These are phyloP conservation scores for Cnemophilus loriae DNA, from an alignment of 2,113 vertebrate species.

Conservation along the genomic window DNA sequence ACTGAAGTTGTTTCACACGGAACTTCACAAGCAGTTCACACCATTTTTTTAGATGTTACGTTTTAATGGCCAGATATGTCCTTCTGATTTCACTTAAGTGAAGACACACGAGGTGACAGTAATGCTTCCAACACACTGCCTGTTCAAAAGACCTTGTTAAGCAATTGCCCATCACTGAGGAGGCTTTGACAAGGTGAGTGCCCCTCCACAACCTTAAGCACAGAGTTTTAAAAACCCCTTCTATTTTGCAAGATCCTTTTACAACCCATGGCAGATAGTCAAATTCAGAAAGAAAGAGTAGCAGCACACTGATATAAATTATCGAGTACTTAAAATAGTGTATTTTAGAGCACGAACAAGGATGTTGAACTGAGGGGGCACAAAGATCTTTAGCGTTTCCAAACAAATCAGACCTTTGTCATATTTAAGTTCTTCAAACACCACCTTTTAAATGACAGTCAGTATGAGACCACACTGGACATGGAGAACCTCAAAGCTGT, in stretches of 20 bases:
- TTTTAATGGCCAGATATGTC: neutral
- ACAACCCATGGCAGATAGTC: neutral
- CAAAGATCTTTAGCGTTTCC: neutral
- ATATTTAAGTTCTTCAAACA: neutral
- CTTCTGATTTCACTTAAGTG: neutral
- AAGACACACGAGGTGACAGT: neutral
- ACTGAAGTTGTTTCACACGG: neutral
- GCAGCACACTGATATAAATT: neutral
- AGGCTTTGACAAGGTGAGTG: neutral
- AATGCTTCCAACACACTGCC: neutral
- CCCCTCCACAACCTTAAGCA: neutral
- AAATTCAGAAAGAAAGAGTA: neutral
- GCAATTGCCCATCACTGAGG: neutral
- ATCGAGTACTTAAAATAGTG: neutral
- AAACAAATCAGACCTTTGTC: neutral
- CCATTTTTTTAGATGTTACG: neutral
- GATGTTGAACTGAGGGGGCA: neutral
- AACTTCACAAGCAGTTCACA: neutral
- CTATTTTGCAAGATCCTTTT: neutral
- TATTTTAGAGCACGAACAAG: neutral
- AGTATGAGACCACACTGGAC: neutral
- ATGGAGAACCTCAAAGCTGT: neutral
- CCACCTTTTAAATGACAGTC: neutral
- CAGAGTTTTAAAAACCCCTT: neutral
- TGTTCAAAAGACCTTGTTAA: neutral